These are phyloP conservation scores for Phalacrocorax carbo DNA, from an alignment of 2,113 vertebrate genomes.

Conservation along the genomic window DNA sequence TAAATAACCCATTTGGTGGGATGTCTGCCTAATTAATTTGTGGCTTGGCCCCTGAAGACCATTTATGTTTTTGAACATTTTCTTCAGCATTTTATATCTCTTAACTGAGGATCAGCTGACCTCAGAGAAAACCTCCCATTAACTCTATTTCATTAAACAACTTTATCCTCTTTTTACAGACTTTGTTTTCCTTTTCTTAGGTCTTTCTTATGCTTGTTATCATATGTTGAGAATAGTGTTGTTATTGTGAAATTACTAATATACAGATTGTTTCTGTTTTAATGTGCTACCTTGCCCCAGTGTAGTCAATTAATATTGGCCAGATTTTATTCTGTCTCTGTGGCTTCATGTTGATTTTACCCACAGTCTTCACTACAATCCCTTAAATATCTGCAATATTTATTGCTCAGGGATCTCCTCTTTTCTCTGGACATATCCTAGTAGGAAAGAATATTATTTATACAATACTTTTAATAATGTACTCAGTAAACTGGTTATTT, in stretches of 20 bases:
- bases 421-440: background rate
- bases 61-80: background rate
- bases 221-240: background rate
- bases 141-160: background rate
- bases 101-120: background rate
- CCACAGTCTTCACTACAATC: background rate
- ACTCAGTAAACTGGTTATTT: background rate
- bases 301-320: background rate
- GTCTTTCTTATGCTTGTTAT: background rate
- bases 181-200: accelerated
- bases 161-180: background rate
- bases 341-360: background rate
- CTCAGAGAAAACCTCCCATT: background rate
- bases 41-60: background rate
- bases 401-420: background rate
- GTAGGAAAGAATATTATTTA: background rate
- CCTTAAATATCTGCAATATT: background rate
- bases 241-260: background rate
- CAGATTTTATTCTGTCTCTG: background rate
- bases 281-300: background rate
- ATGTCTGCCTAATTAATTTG: background rate
- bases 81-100: background rate
- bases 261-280: background rate
- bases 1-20: background rate
- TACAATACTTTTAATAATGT: background rate